Base-by-base conservation (phyloP, 2,797 vertebrate genomes). In the Hafferia zeledoni region DNA sequence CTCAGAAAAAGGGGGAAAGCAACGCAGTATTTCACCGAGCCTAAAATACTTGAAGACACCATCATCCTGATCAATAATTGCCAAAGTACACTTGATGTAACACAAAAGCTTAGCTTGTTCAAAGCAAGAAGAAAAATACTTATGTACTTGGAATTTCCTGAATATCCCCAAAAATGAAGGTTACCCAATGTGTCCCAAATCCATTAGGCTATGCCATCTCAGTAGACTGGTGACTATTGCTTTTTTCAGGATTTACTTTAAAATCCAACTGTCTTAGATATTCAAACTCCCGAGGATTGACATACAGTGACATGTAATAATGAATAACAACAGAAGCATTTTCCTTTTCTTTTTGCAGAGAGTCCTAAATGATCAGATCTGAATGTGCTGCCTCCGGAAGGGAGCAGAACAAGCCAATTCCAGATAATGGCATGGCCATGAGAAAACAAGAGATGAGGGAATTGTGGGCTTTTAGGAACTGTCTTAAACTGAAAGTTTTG, bases 271-370 rank as follows among this genome's bases (percentile, higher is more conserved):
- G 31, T 27, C 27, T 89, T 33, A 47, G 28, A 37, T 31, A 57
- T 8, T 55, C 30, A 61, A 46, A 68, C 17, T 70, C 52, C 71
- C 7, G 13, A 81, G 46, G 18, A 75, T 0, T 46, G 53, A 60
- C 0, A 6, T 2, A 35, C 27, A 84, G 39, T 31, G 11, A n/a
- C 6, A 17, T 6, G 5, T 39, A 74, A 80, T 10, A 47, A 85
- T 4, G 18, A 84, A 52, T 8, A 70, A 10, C 0, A 1, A 7
- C n/a, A 55, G 57, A 78, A 91, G 27, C 1, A 0, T 46, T 64
- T 41, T 52, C 15, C 9, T 60, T 84, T 65, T 44, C 23, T 55
- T 76, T 92, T 57, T 5, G 2, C 12, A 46, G 15, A 44, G 28
- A 59, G n/a, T 49, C 46, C 17, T 47, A 67, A 71, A 70, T 2